These are phyloP conservation scores for Tenualosa thibaudeaui DNA, from an alignment of 2,797 vertebrate genomes.

Conservation along the genomic window DNA sequence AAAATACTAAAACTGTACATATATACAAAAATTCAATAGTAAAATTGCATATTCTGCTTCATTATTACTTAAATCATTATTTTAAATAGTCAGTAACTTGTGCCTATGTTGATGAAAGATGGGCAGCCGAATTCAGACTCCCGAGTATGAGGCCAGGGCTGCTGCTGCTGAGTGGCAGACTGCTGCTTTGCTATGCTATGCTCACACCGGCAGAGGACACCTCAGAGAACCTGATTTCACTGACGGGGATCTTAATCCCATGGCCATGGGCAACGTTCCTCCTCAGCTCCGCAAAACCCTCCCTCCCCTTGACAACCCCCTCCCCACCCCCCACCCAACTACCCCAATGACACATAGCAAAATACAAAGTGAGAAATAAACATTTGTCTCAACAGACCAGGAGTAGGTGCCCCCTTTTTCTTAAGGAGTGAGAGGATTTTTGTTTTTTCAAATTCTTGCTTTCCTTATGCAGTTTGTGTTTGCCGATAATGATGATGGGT, in stretches of 20 bases:
- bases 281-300: neutral
- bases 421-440: neutral
- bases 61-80: slow-evolving; percentile 69
- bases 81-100: slow-evolving; percentile 77
- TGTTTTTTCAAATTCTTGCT: neutral
- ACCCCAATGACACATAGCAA: neutral
- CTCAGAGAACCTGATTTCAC: slow-evolving; percentile 21
- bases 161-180: neutral
- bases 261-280: neutral
- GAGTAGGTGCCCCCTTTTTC: neutral
- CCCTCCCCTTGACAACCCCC: neutral
- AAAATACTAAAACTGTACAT: slow-evolving; percentile 88
- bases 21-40: slow-evolving; percentile 82
- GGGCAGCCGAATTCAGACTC: slow-evolving; percentile 33
- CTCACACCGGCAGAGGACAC: slow-evolving; percentile 17
- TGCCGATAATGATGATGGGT: neutral
- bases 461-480: neutral
- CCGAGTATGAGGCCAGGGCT: slow-evolving; percentile 14
- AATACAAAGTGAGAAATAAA: neutral
- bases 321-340: neutral
- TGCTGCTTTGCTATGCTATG: neutral
- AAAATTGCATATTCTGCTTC: slow-evolving; percentile 87
- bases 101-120: slow-evolving; percentile 67
- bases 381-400: neutral
- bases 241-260: neutral